Conservation (phyloP, 2,113 vertebrate genomes). For the Seriola rivoliana region DNA sequence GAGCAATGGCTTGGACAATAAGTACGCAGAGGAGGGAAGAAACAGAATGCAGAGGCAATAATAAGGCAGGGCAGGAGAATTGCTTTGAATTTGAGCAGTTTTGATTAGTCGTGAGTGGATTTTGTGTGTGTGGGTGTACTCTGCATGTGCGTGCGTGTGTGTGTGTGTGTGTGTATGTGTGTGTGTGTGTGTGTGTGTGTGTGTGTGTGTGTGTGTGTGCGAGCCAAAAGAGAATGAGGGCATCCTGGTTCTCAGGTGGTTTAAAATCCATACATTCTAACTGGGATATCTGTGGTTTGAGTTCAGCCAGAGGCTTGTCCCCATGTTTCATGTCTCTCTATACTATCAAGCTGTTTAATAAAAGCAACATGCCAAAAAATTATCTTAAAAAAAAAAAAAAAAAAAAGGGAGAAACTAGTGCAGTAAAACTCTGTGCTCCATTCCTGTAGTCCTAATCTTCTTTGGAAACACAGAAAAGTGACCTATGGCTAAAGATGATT, state of each 20-base stretch:
- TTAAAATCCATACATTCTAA: not conserved
- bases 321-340: not conserved
- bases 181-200: not conserved
- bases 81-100: conserved; percentile 57
- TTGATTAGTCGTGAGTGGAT: conserved; percentile 61
- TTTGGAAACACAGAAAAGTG: too few species aligned
- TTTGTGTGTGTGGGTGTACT: conserved; percentile 3
- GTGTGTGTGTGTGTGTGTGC: conserved; percentile 20
- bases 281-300: conserved; percentile 17
- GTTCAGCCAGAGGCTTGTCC: not conserved
- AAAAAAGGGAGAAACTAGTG: not conserved
- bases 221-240: conserved; percentile 9
- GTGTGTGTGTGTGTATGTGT: conserved; percentile 15
- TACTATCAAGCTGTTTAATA: not conserved
- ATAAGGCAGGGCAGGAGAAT: conserved; percentile 49
- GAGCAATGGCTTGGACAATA: conserved; percentile 58
- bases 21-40: conserved; percentile 26
- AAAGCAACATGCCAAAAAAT: not conserved
- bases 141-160: not conserved
- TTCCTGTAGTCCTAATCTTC: not conserved
- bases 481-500: not conserved
- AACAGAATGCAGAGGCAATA: conserved; percentile 43
- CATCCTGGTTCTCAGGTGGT: not conserved
- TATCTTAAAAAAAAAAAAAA: not conserved
- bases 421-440: not conserved